Percentiles rank a stretch among this genome's conserved stretches.
Conservation (phyloP, 2,888 invertebrate species). For the Halictus ligatus region DNA sequence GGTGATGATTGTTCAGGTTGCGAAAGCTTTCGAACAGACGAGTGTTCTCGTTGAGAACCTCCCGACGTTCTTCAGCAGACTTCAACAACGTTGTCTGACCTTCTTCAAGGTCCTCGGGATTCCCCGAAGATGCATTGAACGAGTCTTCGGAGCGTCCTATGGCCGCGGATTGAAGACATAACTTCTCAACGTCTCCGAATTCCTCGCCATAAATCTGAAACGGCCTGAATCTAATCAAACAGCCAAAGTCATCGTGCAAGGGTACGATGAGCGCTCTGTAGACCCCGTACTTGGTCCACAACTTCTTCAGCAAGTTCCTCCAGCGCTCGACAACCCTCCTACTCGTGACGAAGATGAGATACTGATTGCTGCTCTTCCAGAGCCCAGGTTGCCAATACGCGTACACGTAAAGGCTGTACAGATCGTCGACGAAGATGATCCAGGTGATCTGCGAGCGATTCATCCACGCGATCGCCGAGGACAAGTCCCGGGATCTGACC, state of each 20-base stretch:
- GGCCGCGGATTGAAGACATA: conserved; percentile 27
- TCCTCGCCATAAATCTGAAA: conserved; percentile 38
- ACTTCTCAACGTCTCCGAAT: conserved; percentile 55
- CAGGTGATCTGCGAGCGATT: conserved; percentile 58
- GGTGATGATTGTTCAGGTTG: conserved; percentile 55
- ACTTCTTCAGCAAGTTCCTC: conserved; percentile 42
- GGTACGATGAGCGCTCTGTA: conserved; percentile 47
- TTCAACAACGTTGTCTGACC: not conserved
- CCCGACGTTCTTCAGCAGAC: not conserved
- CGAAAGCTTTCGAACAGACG: conserved; percentile 57
- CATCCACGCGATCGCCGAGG: conserved; percentile 19
- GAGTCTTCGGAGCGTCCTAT: not conserved
- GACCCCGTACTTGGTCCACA: conserved; percentile 67
- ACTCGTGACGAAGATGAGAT: conserved; percentile 58
- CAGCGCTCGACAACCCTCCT: not conserved
- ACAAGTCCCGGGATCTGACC: conserved; percentile 37
- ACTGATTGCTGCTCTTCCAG: conserved; percentile 64
- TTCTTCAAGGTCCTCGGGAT: not conserved
- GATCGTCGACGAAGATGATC: conserved; percentile 61
- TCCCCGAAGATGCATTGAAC: not conserved
- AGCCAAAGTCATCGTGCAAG: conserved; percentile 63
- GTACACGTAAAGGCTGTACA: conserved; percentile 38
- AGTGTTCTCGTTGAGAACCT: not conserved
- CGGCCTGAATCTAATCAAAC: conserved; percentile 66
- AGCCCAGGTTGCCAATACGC: conserved; percentile 44